Base-by-base conservation (phyloP, 1,140 invertebrate species). In the Euura lappo region DNA sequence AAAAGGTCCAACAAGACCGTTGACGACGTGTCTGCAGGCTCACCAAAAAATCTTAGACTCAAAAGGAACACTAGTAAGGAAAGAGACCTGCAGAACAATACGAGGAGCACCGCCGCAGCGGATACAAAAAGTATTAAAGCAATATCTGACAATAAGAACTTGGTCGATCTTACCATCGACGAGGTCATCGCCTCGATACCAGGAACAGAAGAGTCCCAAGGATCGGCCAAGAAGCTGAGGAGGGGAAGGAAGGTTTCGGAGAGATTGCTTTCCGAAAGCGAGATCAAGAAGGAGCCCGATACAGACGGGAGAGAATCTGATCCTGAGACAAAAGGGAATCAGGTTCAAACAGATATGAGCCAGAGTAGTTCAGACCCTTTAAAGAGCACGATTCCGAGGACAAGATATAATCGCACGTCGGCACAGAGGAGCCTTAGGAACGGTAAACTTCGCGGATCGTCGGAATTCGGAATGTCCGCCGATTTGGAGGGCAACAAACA, bases 391-490 rank as follows among this genome's bases (percentile, higher is more conserved):
- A 11, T 60, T 11, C 68, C 76, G 75, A 80, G 78, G 46, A 82
- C 81, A 46, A 79, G 82, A n/a, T 68, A 76, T 6, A 76, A 75
- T 65, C 71, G 69, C 45, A 68, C 74, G n/a, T 71, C 72, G 1
- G 78, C 79, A 4, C 81, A 83, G 70, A 89, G 91, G 72, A 90
- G 91, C 68, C 84, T 93, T 65, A 85, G 92, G 69, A 93, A 92
- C 79, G 92, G 92, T 0, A 93, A 92, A 79, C 88, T 91, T 47
- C 78, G 89, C 42, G 88, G 89, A 75, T 83, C 90, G 42, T 90
- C 90, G 72, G 85, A 87, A 69, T 81, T 82, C 2, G 80, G 71
- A 11, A 81, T 89, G 5, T 87, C 90, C 70, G 88, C 84, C 67
- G 89, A 90, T 74, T 78, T 90, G 28, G 87, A 89, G 76, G 84